phyloP scores from a whole-genome alignment of 1,140 invertebrate species.

The Zaprionus inermis region DNA sequence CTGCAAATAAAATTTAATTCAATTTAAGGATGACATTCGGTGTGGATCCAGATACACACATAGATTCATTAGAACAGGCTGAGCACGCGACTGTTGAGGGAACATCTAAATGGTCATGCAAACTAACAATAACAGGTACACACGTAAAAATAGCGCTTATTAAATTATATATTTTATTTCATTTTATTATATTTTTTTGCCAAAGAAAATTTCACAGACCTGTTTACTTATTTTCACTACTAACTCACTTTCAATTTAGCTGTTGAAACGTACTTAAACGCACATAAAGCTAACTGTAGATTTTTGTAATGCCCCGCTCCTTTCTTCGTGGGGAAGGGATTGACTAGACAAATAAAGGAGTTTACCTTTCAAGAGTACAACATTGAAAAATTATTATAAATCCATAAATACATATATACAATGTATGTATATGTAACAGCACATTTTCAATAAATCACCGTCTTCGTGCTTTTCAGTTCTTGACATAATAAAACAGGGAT shows the following conservation, averaged over 20 bases:
- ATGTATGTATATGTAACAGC: too few relatives aligned
- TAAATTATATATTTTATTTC: conserved; percentile 10
- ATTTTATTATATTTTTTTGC: conserved; percentile 23
- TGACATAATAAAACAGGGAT: too few relatives aligned
- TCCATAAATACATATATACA: too few relatives aligned
- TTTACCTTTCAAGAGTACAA: neutral
- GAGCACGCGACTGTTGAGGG: conserved; percentile 99
- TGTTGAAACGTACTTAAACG: neutral
- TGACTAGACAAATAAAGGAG: too few relatives aligned
- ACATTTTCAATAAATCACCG: too few relatives aligned
- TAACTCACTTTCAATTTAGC: neutral
- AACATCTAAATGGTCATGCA: conserved; percentile 99
- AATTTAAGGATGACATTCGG: conserved; percentile 95
- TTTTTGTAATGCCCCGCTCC: too few relatives aligned
- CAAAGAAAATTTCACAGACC: neutral
- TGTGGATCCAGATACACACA: conserved; percentile 99
- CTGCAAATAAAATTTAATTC: conserved; percentile 52
- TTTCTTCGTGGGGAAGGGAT: too few relatives aligned
- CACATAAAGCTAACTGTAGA: neutral
- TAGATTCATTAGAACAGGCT: conserved; percentile 98
- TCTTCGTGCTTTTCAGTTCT: too few relatives aligned
- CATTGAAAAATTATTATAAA: neutral
- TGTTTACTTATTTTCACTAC: neutral
- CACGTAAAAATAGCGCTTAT: conserved; percentile 59
- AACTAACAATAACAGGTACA: conserved; percentile 99